Evolutionary conservation across 2,113 vertebrate genomes (phyloP).

Genomic region (Malaclemys terrapin): DNA sequence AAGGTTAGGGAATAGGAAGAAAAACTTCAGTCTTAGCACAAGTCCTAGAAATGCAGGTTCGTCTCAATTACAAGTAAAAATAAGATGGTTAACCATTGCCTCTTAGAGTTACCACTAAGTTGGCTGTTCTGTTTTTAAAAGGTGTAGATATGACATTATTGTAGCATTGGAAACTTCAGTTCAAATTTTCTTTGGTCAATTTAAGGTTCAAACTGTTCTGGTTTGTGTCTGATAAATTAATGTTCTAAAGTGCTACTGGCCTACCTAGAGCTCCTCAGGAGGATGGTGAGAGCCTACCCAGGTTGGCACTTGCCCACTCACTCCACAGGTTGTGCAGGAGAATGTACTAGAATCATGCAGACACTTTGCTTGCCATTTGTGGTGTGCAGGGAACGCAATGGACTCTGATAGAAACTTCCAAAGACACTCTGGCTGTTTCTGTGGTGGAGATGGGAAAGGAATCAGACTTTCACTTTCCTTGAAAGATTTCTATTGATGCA

Average conservation of each 20-base stretch:
- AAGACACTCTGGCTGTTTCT: neutral
- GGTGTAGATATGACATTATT: rapidly evolving
- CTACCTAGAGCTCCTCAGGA: neutral
- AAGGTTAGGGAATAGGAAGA: neutral
- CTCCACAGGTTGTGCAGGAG: neutral
- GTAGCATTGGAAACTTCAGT: rapidly evolving
- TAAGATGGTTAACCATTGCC: neutral
- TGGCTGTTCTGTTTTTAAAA: neutral
- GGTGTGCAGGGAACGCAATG: neutral
- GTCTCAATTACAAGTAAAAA: neutral
- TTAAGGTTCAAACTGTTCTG: rapidly evolving
- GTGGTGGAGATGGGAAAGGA: neutral
- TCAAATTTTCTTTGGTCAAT: rapidly evolving
- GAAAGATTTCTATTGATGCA: neutral
- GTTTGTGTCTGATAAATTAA: neutral
- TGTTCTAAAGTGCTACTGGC: neutral
- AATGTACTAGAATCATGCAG: neutral
- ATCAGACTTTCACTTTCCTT: no score
- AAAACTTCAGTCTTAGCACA: neutral
- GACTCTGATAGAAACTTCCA: neutral
- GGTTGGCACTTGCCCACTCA: rapidly evolving
- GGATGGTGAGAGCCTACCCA: rapidly evolving
- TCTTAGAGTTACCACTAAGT: rapidly evolving
- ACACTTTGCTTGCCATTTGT: neutral
- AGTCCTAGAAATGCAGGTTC: neutral